Evolutionary conservation across 2,113 vertebrate genomes (phyloP), one percentile per base, ranked within the genome.

Genomic region (Tricholaema leucomelas): DNA sequence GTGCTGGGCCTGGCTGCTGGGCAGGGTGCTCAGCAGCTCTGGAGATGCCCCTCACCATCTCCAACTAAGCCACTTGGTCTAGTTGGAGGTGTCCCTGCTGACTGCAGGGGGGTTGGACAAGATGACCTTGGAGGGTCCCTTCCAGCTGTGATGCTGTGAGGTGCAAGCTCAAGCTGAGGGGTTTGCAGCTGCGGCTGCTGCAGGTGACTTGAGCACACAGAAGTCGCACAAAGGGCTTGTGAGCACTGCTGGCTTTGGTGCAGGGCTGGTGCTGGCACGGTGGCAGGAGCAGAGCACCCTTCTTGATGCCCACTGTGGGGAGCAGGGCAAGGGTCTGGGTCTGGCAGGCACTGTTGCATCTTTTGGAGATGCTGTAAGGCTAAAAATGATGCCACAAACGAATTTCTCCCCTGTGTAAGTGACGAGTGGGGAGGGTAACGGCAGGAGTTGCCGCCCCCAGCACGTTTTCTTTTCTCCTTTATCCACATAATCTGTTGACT

Each of bases 381-480:
- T 93, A 72, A 83, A 88, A 90, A 91, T 88, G 91, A 89, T 89
- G 18, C 48, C 23, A 42, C 40, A 83, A 93, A 93, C 80, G 82
- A 85, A 90, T 88, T 84, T 85, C 77, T 95, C 86, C 17, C 21
- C 86, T 17, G 73, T 58, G 80, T 54, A 58, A 93, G 85, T 65
- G 74, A 71, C 1, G 69, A 90, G 90, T 55, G 92, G 91, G 5
- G 83, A 84, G 83, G 55, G 1, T 40, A 21, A 59, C 91, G 93
- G 25, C 90, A 91, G 93, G 69, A 94, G 61, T 33, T 2, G 13
- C 80, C 90, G 83, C 95, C 21, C 36, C 88, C 93, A 91, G 92
- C 85, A 85, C 88, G 50, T 86, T 91, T 94, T 85, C 85, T 77
- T 40, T 40, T 38, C 85, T 91, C 70, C 77, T 84, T 40, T 69